Evolutionary conservation across 2,113 vertebrate species (phyloP).

Genomic region (Irena cyanogastra): DNA sequence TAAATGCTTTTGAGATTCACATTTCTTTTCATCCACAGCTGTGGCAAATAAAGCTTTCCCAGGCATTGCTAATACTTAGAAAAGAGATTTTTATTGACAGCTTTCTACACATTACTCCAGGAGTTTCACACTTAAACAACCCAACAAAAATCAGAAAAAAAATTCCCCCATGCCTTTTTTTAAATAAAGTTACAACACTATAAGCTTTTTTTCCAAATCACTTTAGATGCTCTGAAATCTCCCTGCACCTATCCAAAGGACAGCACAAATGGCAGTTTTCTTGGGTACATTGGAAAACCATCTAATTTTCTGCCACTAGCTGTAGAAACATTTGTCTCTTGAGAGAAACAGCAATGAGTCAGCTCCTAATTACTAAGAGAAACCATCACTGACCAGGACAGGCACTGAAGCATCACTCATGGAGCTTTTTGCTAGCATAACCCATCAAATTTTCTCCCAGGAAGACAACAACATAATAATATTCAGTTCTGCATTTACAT

Average conservation of each 20-base stretch:
- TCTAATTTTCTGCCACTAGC: background rate
- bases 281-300: background rate
- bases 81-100: background rate
- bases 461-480: background rate
- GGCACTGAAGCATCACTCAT: background rate
- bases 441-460: background rate
- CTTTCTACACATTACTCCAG: background rate
- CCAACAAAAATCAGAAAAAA: background rate
- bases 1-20: background rate
- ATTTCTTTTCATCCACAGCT: background rate
- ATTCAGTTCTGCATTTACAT: background rate
- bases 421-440: background rate
- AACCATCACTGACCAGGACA: background rate
- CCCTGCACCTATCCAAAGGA: background rate
- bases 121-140: background rate
- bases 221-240: background rate
- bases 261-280: background rate
- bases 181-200: background rate
- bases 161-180: background rate
- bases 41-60: background rate
- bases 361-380: conserved; percentile 5
- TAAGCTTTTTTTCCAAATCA: background rate
- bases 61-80: background rate
- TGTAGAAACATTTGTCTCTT: background rate
- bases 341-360: conserved; percentile 2